These are phyloP conservation scores for Centropus unirufus DNA, from an alignment of 2,113 vertebrate genomes.

Conservation along the genomic window DNA sequence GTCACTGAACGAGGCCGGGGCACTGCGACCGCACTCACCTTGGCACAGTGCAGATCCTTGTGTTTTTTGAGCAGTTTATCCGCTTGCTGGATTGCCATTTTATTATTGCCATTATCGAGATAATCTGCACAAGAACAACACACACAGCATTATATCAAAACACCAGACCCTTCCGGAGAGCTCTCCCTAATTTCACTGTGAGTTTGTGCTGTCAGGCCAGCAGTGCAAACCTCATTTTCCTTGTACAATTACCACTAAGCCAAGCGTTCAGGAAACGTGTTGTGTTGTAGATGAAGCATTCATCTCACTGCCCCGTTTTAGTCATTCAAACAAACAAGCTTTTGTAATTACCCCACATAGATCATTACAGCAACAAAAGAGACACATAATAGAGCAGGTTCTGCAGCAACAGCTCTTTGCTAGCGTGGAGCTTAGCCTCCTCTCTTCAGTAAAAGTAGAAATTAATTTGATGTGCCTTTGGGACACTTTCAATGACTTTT, in stretches of 20 bases:
- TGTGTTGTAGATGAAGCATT: constrained; percentile 1
- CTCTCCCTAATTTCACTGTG: neutral
- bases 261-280: neutral
- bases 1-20: neutral
- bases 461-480: neutral
- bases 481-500: neutral
- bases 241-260: neutral
- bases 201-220: neutral
- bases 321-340: constrained; percentile 53
- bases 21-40: constrained; percentile 78
- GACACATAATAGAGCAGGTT: neutral
- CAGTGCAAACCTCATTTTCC: neutral
- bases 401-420: constrained; percentile 47
- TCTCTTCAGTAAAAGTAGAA: neutral
- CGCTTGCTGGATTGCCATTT: constrained; percentile 99
- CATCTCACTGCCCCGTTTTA: neutral
- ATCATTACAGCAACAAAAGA: constrained; percentile 53
- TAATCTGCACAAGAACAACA: constrained; percentile 85
- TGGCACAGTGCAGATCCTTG: constrained; percentile 97
- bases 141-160: neutral
- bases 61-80: constrained; percentile 98
- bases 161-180: neutral
- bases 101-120: constrained; percentile 99
- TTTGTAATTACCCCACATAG: constrained; percentile 42
- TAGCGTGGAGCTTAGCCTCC: neutral